Evolutionary conservation across 2,888 invertebrate species (phyloP), one percentile per base, ranked within the genome.

Genomic region (Cremastinae sp.): DNA sequence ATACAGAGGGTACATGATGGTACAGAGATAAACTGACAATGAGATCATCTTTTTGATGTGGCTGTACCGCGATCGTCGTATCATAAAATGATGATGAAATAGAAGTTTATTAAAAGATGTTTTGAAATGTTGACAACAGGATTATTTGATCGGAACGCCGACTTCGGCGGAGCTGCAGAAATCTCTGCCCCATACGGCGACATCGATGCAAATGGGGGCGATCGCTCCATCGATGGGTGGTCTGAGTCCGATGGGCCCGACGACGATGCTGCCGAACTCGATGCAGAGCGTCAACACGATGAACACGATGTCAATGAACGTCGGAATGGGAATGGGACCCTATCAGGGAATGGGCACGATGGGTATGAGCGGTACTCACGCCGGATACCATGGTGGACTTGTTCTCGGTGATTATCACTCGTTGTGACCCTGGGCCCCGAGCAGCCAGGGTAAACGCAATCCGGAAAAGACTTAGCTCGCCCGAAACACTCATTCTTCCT

Each of bases 361-460:
- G 89, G 88, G 88, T 1, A 89, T 89, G 89, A 84, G 89, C n/a
- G 82, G 87, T 39, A 82, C 87, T 5, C 87, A 87, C 76, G 83
- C 85, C 35, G 84, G 86, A 74, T 89, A 89, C 78, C 89, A 89
- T 82, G 87, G 88, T 78, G 87, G 88, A 58, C 83, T 90, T 74
- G 89, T 89, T 66, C 84, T 90, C 79, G 89, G 89, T 53, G 89
- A 90, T 59, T 90, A 88, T 75, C 89, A 89, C 56, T 87, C 89
- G 79, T 90, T 90, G 89, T 90, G 90, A 90, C 89, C 88, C 86
- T 89, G 89, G 89, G 85, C 85, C 82, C 87, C 85, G 80, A 82
- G 83, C 75, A 85, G 80, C 70, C 86, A 87, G 80, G 80, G 83
- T 75, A 88, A 88, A 78, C 86, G 87, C 75, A 87, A 87, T 78